phyloP scores from a whole-genome alignment of 2,113 vertebrate species.

The Gasterosteus nipponicus region DNA sequence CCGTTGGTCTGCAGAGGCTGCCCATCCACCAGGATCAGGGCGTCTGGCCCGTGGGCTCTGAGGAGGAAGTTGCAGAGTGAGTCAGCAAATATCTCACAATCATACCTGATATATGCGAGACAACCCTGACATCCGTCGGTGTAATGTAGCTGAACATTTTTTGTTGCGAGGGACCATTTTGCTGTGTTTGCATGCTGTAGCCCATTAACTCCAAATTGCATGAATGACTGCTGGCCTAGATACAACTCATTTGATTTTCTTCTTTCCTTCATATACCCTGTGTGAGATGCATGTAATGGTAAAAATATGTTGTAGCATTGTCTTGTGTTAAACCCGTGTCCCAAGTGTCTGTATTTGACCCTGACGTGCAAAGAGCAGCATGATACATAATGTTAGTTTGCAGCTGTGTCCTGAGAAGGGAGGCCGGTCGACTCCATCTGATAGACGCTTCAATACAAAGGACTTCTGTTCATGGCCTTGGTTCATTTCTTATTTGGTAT shows the following conservation, averaged over 20 bases:
- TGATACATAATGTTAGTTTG: too few relatives aligned
- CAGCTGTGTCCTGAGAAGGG: too few relatives aligned
- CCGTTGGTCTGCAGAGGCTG: constrained; percentile 93
- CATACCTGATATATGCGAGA: neutral
- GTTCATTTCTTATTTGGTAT: too few relatives aligned
- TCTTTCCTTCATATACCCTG: too few relatives aligned
- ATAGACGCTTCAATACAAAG: too few relatives aligned
- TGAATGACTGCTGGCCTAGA: neutral
- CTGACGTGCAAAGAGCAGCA: too few relatives aligned
- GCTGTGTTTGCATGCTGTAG: neutral
- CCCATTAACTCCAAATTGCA: neutral
- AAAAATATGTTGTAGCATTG: too few relatives aligned
- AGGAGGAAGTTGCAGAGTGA: constrained; percentile 12
- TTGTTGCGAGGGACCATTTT: neutral
- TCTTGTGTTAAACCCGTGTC: too few relatives aligned
- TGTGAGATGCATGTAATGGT: too few relatives aligned
- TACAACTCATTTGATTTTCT: neutral
- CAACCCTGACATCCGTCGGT: neutral
- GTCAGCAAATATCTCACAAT: neutral
- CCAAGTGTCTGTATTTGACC: too few relatives aligned
- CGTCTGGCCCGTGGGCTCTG: constrained; percentile 97
- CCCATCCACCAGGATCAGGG: constrained; percentile 96
- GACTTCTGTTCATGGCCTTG: too few relatives aligned
- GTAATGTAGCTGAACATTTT: neutral
- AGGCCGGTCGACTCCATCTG: too few relatives aligned